Base-by-base conservation (phyloP, 1,140 invertebrate genomes). In the Polypedilum vanderplanki region DNA sequence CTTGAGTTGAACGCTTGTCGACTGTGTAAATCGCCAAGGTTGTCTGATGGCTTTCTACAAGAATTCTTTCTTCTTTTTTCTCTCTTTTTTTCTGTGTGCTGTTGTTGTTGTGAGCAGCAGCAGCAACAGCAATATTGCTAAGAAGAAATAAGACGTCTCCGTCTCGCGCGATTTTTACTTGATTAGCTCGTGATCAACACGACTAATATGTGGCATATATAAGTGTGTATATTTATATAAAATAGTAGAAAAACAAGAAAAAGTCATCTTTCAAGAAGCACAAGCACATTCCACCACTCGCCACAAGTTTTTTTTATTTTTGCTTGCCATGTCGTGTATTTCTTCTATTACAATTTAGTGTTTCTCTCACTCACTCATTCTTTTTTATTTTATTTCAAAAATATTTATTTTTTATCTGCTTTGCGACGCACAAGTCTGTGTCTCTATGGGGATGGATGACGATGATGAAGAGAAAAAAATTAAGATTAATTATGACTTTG, bases 171-270 rank as follows among this genome's bases (percentile, higher is more conserved):
- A 57, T 57, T 57, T 57, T 57, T 57, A 57, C 46, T 57, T 57
- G 46, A 57, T 57, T 57, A 57, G 46, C 46, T 57, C 46, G 46
- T 57, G 46, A 57, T 57, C 46, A 57, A 12, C 46, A 57, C 46
- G 46, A 12, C 12, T 57, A 57, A 57, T 57, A 57, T 57, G 10
- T 57, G 46, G 46, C 46, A 57, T 57, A 57, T 57, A 57, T 57
- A 57, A 57, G 46, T n/a, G 12, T 57, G 15, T 57, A 57, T 57
- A 46, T 46, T 10, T 3, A 57, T 46, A 46, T 1, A 57, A 57
- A 57, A 57, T 57, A 57, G 46, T 57, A 57, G 46, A 57, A 57
- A 57, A 57, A 57, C 46, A 57, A 57, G 46, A 57, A 57, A 57
- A 57, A 57, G 46, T 57, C 46, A 57, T 57, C 46, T 57, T 57